phyloP scores from a whole-genome alignment of 2,888 invertebrate genomes.

The Ceramica pisi region DNA sequence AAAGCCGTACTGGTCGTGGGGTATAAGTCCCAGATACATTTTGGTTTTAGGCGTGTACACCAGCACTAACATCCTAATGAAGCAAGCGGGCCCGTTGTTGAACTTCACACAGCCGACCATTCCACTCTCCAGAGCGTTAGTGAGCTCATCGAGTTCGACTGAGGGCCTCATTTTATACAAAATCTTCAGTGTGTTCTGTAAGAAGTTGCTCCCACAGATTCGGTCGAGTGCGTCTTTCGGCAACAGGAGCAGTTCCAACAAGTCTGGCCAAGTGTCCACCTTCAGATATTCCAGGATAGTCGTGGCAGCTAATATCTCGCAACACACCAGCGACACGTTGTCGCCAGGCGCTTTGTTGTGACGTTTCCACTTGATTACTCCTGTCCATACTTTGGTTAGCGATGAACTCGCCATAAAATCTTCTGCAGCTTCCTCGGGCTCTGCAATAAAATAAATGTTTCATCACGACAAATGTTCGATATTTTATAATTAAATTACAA shows the following conservation, averaged over 20 bases:
- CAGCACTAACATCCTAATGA: conserved; percentile 23
- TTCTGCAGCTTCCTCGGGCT: neutral
- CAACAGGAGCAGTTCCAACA: conserved; percentile 23
- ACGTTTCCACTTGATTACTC: conserved; percentile 28
- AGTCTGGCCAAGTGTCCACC: conserved; percentile 19
- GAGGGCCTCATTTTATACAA: conserved; percentile 23
- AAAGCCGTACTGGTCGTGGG: conserved; percentile 28
- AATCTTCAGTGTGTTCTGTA: conserved; percentile 4
- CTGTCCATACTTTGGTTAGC: conserved; percentile 27
- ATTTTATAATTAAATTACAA: neutral
- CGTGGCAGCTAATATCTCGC: conserved; percentile 10
- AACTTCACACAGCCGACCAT: conserved; percentile 38
- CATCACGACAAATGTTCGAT: neutral
- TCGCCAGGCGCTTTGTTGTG: conserved; percentile 8
- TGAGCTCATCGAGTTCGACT: conserved; percentile 18
- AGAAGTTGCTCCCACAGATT: neutral
- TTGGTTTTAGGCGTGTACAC: conserved; percentile 14
- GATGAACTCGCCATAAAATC: neutral
- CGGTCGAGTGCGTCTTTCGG: conserved; percentile 22
- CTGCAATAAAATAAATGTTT: conserved; percentile 9
- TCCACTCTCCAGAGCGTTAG: conserved; percentile 4
- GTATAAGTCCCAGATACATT: conserved; percentile 32
- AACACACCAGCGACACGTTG: neutral
- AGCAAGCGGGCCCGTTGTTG: conserved; percentile 2
- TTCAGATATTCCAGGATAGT: neutral